A percentile compares a stretch with the other conserved stretches of the same genome.
phyloP scores from a whole-genome alignment of 1,140 invertebrate species.

The Cydia amplana region DNA sequence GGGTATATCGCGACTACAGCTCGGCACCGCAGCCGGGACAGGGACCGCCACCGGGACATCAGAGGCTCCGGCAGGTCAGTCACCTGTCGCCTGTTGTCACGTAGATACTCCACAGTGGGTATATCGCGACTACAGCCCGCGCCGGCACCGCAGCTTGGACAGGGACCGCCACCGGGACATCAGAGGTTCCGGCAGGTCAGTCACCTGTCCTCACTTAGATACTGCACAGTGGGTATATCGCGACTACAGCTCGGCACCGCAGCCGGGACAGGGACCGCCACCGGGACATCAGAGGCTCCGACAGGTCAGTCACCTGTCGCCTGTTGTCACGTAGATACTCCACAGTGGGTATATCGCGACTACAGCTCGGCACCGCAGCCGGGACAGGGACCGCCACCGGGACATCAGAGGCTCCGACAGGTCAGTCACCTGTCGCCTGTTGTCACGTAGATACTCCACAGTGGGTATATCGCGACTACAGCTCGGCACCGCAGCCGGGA shows the following conservation, averaged over 20 bases:
- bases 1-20: constrained; percentile 44
- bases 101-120: no score
- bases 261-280: constrained; percentile 1
- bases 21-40: constrained; percentile 29
- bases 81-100: no score
- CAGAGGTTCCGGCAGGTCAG: constrained; percentile 33
- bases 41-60: constrained; percentile 46
- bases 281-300: constrained; percentile 40
- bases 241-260: constrained; percentile 38
- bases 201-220: no score
- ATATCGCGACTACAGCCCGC: constrained; percentile 55
- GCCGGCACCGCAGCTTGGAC: constrained; percentile 31
- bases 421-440: no score
- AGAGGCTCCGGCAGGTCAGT: constrained; percentile 43
- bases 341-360: neutral
- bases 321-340: no score
- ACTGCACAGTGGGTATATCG: constrained; percentile 12
- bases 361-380: constrained; percentile 43
- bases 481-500: constrained; percentile 38
- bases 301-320: constrained; percentile 39
- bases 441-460: no score
- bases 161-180: constrained; percentile 45
- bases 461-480: constrained; percentile 47
- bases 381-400: constrained; percentile 31
- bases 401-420: no score